Base-by-base conservation (phyloP, 2,888 invertebrate species). In the Plagiodera versicolora region DNA sequence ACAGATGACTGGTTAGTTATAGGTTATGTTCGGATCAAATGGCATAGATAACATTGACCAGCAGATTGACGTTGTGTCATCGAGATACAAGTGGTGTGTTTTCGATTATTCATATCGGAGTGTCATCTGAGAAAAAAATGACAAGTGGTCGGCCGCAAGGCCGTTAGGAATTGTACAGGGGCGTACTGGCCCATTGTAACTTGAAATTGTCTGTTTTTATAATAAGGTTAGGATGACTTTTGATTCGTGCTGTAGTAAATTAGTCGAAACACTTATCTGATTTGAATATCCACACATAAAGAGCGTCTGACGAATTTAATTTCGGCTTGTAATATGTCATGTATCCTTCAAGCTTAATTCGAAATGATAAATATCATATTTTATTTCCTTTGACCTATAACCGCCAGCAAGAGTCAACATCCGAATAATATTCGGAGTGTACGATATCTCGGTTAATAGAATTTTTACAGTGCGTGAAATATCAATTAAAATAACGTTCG, bases 31-130 rank as follows among this genome's bases (percentile, higher is more conserved):
- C n/a, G 10, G 14, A 39, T 39, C 20, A 4, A 52, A 35, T 35
- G 4, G 19, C n/a, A 19, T 19, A 39, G 20, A 52, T 52, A 52
- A 52, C 39, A 52, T 32, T 52, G 51, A 52, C 39, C 51, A 39
- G 19, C 52, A 52, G 14, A 51, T 19, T 18, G 16, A 14, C 1
- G 16, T 52, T 17, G 39, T 52, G 52, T 52, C 52, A 39, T 52
- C 51, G 19, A 16, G n/a, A n/a, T 19, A 20, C 35, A 52, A 52
- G 39, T 39, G 52, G 20, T 10, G n/a, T 35, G 50, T 51, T 19
- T 32, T 51, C 19, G 35, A 52, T 52, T 39, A 39, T 52, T 39
- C 9, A 19, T 39, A 52, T 39, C 52, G 35, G n/a, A 39, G 3
- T 35, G n/a, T 39, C 20, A 39, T 39, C 19, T 39, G 20, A 39